Evolutionary conservation across 37 sponge, comb jelly and placozoan species (phyloP), one percentile per base, ranked within the genome.

Genomic region (Mnemiopsis leidyi): DNA sequence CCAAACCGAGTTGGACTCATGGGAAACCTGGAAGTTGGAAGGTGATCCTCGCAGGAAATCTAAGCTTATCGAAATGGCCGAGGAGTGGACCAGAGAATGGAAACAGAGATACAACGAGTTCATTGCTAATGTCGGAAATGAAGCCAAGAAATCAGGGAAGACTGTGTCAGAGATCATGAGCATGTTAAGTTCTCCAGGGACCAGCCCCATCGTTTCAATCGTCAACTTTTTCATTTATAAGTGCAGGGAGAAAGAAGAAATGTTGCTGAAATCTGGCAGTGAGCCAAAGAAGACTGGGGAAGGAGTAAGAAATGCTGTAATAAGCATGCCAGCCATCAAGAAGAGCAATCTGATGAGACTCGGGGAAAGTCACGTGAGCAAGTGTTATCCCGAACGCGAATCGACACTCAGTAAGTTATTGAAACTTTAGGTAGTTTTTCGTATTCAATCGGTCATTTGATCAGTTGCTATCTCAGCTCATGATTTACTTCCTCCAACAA

Each of bases 311-410:
- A 85, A 85, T 25, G 90, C 90, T 3, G 35, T 85, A 16, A 85
- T 85, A n/a, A 85, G 61, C 90, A 85, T 85, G 90, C 90, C 90
- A 3, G 36, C 90, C 40, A 85, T 85, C 39, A 85, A 37, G 61
- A 85, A 85, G 90, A 85, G 90, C n/a, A 85, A 85, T 85, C 90
- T 85, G n/a, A 85, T 85, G 90, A 85, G 90, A 85, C 48, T 85
- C 3, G 90, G 90, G 23, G 90, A 85, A 39, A 85, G 90, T 21
- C 90, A 85, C 90, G 0, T 25, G 48, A 85, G 90, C 90, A 85
- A 85, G 61, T 85, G 90, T 33, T 85, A 85, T 33, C 90, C 90
- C 5, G 90, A 85, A 26, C 40, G 90, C 1, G 90, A 85, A 39
- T 85, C 90, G 0, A 85, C 90, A 36, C 48, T 85, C 29, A 85